Percentiles rank a stretch among this genome's conserved stretches.
These are phyloP conservation scores for Stictocephala bisonia DNA, from an alignment of 2,888 invertebrate genomes.

Conservation along the genomic window DNA sequence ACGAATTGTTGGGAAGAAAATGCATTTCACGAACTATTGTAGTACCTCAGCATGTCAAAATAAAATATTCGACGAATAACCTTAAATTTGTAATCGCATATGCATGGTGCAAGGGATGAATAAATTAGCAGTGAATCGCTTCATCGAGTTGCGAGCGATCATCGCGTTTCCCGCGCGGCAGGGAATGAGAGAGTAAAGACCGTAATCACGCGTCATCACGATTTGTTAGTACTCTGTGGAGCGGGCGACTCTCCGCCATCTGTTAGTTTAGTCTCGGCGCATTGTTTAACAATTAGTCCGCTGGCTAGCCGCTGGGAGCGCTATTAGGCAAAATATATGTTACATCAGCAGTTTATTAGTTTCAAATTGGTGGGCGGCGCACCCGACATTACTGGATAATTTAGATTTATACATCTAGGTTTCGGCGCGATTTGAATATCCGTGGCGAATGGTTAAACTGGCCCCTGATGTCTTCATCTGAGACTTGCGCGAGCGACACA, in stretches of 20 bases:
- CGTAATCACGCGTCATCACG: conserved; percentile 33
- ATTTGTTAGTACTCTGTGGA: neutral
- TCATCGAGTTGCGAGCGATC: too few relatives aligned
- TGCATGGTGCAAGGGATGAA: too few relatives aligned
- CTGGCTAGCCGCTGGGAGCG: conserved; percentile 14
- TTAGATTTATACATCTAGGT: conserved; percentile 24
- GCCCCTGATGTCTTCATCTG: conserved; percentile 35
- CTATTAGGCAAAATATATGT: conserved; percentile 37
- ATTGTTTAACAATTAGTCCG: conserved; percentile 40
- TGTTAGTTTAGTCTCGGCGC: conserved; percentile 26
- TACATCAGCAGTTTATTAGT: conserved; percentile 33
- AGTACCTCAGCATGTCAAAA: too few relatives aligned
- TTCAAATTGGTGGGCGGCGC: conserved; percentile 39
- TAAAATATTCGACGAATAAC: too few relatives aligned
- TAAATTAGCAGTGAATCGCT: too few relatives aligned
- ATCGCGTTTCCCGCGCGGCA: conserved; percentile 1
- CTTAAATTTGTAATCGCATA: too few relatives aligned
- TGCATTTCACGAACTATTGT: too few relatives aligned
- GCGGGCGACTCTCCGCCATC: conserved; percentile 20
- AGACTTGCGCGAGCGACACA: neutral
- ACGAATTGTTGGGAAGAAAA: too few relatives aligned
- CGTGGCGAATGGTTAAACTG: conserved; percentile 23
- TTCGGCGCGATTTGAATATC: neutral
- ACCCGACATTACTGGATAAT: conserved; percentile 14
- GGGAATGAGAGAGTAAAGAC: conserved; percentile 30